phyloP scores from a whole-genome alignment of 2,888 invertebrate species.

The Nipponacmea schrenckii region DNA sequence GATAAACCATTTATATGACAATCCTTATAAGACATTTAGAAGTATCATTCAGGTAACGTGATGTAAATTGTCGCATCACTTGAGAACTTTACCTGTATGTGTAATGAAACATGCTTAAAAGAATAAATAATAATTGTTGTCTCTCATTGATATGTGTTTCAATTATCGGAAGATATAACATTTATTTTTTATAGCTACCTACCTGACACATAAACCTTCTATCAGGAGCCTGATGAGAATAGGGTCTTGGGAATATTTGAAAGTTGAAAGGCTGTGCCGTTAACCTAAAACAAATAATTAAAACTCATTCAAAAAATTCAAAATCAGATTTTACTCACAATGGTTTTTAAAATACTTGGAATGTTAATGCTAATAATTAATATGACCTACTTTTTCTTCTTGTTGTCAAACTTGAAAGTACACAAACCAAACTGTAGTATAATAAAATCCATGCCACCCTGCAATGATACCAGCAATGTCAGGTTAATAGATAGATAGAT shows the following conservation, averaged over 20 bases:
- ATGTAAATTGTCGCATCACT: too few relatives aligned
- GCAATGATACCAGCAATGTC: slow-evolving; percentile 26
- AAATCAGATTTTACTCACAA: background rate
- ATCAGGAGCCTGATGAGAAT: slow-evolving; percentile 72
- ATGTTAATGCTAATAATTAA: background rate
- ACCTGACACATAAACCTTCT: slow-evolving; percentile 82
- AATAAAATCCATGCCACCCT: slow-evolving; percentile 66
- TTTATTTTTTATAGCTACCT: too few relatives aligned
- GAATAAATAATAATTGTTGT: too few relatives aligned
- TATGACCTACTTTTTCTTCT: slow-evolving; percentile 53
- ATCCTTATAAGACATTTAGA: too few relatives aligned
- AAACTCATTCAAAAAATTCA: slow-evolving; percentile 2
- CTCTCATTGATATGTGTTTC: too few relatives aligned
- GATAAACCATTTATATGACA: too few relatives aligned
- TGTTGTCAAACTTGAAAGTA: slow-evolving; percentile 66
- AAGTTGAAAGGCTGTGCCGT: slow-evolving; percentile 62
- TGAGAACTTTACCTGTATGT: too few relatives aligned
- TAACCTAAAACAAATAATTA: slow-evolving; percentile 48
- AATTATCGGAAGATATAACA: too few relatives aligned
- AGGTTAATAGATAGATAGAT: too few relatives aligned
- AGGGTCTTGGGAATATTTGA: slow-evolving; percentile 64
- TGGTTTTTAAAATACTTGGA: too few relatives aligned
- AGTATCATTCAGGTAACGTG: too few relatives aligned
- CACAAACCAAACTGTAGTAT: slow-evolving; percentile 70
- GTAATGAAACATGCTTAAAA: too few relatives aligned